Conservation (phyloP, 1,140 invertebrate genomes). For the Archivesica marissinica region DNA sequence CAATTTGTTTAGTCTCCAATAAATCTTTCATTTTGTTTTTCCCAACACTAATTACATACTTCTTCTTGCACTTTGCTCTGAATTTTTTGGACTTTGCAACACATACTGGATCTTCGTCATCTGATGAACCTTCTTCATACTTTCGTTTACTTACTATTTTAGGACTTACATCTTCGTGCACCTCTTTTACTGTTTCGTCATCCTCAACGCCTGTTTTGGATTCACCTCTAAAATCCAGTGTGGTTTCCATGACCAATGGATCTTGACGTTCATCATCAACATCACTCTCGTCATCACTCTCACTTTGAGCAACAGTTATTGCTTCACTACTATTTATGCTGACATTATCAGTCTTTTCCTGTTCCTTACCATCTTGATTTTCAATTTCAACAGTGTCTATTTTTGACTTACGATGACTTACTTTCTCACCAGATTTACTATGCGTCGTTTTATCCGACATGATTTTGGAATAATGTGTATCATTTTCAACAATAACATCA, state of each 20-base stretch:
- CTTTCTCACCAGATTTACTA: neutral
- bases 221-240: neutral
- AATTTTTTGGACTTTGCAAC: constrained; percentile 44
- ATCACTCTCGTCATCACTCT: neutral
- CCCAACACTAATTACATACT: constrained; percentile 49
- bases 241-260: neutral
- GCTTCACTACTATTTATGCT: neutral
- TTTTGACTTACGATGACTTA: neutral
- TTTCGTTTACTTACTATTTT: neutral
- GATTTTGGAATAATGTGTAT: neutral
- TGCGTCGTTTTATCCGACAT: neutral
- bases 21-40: constrained; percentile 32
- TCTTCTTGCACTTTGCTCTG: constrained; percentile 49
- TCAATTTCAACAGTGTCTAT: neutral
- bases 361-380: neutral
- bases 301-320: neutral
- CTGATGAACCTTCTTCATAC: constrained; percentile 2
- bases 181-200: neutral
- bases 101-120: constrained; percentile 44
- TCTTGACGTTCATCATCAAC: neutral
- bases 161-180: neutral
- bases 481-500: neutral
- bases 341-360: neutral
- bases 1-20: neutral
- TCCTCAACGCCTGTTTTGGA: neutral